Conservation (phyloP, 2,113 vertebrate genomes). For the Synchiropus splendidus region DNA sequence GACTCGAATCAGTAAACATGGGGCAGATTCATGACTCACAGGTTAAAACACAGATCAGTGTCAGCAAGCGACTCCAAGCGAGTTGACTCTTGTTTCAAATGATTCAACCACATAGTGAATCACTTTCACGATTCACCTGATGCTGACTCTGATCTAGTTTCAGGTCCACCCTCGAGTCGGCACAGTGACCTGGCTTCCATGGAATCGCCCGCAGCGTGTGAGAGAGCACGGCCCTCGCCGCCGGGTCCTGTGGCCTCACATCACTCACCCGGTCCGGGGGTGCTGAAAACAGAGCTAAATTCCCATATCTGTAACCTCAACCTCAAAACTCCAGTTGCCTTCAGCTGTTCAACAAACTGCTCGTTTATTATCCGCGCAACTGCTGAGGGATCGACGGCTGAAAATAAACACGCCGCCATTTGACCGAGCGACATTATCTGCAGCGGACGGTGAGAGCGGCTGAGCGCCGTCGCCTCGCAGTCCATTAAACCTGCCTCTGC, state of each 20-base stretch:
- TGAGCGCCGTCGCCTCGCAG: constrained; percentile 39
- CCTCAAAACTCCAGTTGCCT: constrained; percentile 8
- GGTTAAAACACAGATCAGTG: no score
- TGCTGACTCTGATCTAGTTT: no score
- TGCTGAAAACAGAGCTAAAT: constrained; percentile 40
- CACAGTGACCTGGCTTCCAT: no score
- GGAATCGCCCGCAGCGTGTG: no score
- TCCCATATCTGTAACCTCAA: constrained; percentile 35
- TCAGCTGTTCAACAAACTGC: constrained; percentile 25
- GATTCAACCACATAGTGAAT: no score
- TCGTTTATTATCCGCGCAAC: constrained; percentile 37
- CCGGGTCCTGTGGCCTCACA: constrained; percentile 19
- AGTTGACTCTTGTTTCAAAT: no score
- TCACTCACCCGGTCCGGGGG: constrained; percentile 33
- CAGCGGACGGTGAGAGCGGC: constrained; percentile 31
- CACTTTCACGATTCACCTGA: no score
- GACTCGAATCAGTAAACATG: no score
- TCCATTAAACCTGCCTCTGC: constrained; percentile 34
- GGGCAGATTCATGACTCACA: no score
- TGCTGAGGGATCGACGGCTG: constrained; percentile 16
- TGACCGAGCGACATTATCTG: constrained; percentile 32
- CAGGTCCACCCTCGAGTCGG: no score
- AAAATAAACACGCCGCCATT: constrained; percentile 44
- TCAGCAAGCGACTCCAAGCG: no score
- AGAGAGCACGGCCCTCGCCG: neutral